Percentiles rank a stretch among this genome's conserved stretches.
These are phyloP conservation scores for Harpalus rubripes DNA, from an alignment of 2,888 invertebrate species.

Conservation along the genomic window DNA sequence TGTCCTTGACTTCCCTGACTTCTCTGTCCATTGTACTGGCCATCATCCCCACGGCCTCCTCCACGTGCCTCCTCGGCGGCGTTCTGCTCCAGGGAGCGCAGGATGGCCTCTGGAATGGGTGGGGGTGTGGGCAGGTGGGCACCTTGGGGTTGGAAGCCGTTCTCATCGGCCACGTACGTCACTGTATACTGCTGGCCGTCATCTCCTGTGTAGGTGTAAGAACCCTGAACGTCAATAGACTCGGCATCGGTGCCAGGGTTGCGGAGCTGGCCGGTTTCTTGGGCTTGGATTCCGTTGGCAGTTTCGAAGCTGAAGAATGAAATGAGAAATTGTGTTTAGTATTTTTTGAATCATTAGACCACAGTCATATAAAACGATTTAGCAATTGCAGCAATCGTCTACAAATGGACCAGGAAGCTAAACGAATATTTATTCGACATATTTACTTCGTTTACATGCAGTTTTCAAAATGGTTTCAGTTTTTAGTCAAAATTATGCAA, in stretches of 20 bases:
- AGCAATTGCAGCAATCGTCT: too few relatives aligned
- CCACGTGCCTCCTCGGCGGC: slow-evolving; percentile 73
- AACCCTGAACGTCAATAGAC: slow-evolving; percentile 79
- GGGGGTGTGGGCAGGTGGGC: slow-evolving; percentile 80
- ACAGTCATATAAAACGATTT: not conserved
- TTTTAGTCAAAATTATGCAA: too few relatives aligned
- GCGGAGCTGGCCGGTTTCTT: slow-evolving; percentile 80
- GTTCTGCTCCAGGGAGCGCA: slow-evolving; percentile 77
- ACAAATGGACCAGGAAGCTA: too few relatives aligned
- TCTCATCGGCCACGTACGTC: slow-evolving; percentile 80
- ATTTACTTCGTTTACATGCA: too few relatives aligned
- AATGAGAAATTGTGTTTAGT: not conserved
- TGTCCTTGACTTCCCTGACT: slow-evolving; percentile 62
- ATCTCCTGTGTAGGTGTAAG: slow-evolving; percentile 80
- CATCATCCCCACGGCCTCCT: slow-evolving; percentile 69
- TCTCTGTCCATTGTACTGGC: slow-evolving; percentile 28
- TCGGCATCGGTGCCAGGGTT: slow-evolving; percentile 79
- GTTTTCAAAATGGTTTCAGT: too few relatives aligned
- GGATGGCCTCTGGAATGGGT: slow-evolving; percentile 80
- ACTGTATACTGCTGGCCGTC: slow-evolving; percentile 80
- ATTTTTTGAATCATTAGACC: not conserved
- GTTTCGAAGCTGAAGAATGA: slow-evolving; percentile 78
- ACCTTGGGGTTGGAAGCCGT: slow-evolving; percentile 80
- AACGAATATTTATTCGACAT: too few relatives aligned
- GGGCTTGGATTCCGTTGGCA: slow-evolving; percentile 79